Conservation (phyloP, 2,113 vertebrate species). For the Syngnathus floridae region DNA sequence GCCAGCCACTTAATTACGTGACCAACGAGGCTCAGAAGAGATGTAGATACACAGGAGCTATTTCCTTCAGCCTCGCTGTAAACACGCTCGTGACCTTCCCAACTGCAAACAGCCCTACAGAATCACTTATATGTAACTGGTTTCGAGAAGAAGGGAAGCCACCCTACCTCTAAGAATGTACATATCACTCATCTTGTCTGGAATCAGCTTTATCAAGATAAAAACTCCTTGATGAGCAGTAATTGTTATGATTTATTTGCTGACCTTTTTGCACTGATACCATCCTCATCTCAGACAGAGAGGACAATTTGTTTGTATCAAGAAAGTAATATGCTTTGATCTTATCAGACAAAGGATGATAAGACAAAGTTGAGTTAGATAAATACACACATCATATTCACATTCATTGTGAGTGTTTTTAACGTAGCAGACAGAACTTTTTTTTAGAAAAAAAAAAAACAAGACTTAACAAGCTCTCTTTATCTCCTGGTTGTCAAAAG, state of each 20-base stretch:
- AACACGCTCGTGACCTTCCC: constrained; percentile 37
- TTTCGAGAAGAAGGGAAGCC: constrained; percentile 18
- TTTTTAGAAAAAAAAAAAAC: constrained; percentile 4
- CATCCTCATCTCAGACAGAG: constrained; percentile 16
- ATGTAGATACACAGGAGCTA: constrained; percentile 52
- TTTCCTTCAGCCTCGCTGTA: constrained; percentile 45
- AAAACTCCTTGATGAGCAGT: not conserved
- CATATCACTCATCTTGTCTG: constrained; percentile 25
- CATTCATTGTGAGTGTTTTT: constrained; percentile 14
- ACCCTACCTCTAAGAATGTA: constrained; percentile 18
- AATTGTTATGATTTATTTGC: constrained; percentile 22
- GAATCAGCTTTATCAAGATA: not conserved
- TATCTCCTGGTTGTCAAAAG: constrained; percentile 3
- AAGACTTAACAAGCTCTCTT: constrained; percentile 7
- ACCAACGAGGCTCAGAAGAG: constrained; percentile 52
- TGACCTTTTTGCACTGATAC: constrained; percentile 38
- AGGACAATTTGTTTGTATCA: constrained; percentile 22
- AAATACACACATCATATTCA: constrained; percentile 34
- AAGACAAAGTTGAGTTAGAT: constrained; percentile 34
- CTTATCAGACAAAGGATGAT: constrained; percentile 35
- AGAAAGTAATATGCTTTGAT: constrained; percentile 20
- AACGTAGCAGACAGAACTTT: constrained; percentile 4
- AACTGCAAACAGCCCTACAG: not conserved
- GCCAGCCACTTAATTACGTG: constrained; percentile 54
- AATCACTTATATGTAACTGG: constrained; percentile 13